Base-by-base conservation (phyloP, 64 coral and sea anemone genomes). In the Orbicella faveolata region DNA sequence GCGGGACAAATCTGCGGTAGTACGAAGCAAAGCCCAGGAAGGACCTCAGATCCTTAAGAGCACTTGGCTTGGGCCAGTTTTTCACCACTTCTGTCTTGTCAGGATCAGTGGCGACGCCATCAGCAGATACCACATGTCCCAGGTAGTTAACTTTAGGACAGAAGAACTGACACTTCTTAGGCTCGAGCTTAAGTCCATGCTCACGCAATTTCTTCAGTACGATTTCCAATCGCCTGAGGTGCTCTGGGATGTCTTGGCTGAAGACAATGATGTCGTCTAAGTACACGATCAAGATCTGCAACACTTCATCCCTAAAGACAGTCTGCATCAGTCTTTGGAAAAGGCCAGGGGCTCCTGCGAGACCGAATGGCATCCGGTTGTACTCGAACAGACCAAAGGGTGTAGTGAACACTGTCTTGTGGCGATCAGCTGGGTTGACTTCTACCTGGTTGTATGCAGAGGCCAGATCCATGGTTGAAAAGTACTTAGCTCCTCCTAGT, bases 121-220 rank as follows among this genome's bases (percentile, higher is more conserved):
- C 59, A 7, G 82, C 69, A 11, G 84, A 61, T 3, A 89, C 86
- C 9, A 83, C 57, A n/a, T 75, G 84, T 8, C 84, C 90, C 4
- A 93, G 86, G 77, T 93, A 81, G 4, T 26, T 37, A 3, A 93
- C 76, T 1, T 13, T 0, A 0, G 20, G n/a, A 3, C 53, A 64
- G 78, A 89, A 88, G 53, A 93, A 81, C 26, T 93, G 91, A 54
- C 91, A 93, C 75, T 93, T 93, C 35, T 48, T 37, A 1, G 84
- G 75, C 20, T 83, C 67, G 0, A 88, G 64, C 53, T 93, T 88
- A 1, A 88, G 77, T 1, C 86, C 91, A 83, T 88, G 91, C 53
- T 75, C 15, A 53, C 63, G 15, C 19, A 87, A 21, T 36, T 92
- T 92, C 18, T 52, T 57, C 10, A 79, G 57, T 5, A 87, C 75